Conservation (phyloP, 2,113 vertebrate genomes). For the Coracopsis vasa region DNA sequence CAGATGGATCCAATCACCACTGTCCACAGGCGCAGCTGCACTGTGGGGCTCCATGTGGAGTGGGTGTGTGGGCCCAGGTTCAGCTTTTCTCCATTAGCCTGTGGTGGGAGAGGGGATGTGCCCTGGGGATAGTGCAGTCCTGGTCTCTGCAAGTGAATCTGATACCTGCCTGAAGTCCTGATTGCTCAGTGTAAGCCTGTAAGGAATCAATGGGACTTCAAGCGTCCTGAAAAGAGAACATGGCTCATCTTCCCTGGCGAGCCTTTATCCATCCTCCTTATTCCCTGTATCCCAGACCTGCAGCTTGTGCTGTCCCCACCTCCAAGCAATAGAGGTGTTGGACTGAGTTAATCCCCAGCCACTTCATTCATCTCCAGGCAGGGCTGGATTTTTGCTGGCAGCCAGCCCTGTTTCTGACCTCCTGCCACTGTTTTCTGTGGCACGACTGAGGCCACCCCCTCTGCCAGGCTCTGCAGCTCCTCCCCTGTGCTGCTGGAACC, state of each 20-base stretch:
- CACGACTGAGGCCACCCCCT: not conserved
- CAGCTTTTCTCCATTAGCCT: accelerated
- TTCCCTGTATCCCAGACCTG: not conserved
- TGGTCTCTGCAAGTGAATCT: not conserved
- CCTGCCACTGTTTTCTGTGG: not conserved
- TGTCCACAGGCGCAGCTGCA: not conserved
- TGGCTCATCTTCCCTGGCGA: not conserved
- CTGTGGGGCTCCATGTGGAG: not conserved
- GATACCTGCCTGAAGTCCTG: not conserved
- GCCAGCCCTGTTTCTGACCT: not conserved
- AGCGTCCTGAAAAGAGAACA: not conserved
- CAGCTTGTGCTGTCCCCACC: not conserved
- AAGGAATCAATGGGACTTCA: not conserved
- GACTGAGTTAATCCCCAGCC: not conserved
- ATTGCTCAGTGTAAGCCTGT: not conserved
- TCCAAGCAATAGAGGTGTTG: not conserved
- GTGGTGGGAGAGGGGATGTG: not conserved
- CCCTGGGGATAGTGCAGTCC: not conserved
- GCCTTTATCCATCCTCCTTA: not conserved
- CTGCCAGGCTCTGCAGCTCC: not conserved
- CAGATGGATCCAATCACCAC: constrained; percentile 7
- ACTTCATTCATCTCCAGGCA: not conserved
- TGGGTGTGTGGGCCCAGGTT: not conserved
- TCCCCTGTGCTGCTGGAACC: not conserved
- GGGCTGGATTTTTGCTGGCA: not conserved